Evolutionary conservation across 2,888 invertebrate species (phyloP).

Genomic region (Himalopsyche tibetana): DNA sequence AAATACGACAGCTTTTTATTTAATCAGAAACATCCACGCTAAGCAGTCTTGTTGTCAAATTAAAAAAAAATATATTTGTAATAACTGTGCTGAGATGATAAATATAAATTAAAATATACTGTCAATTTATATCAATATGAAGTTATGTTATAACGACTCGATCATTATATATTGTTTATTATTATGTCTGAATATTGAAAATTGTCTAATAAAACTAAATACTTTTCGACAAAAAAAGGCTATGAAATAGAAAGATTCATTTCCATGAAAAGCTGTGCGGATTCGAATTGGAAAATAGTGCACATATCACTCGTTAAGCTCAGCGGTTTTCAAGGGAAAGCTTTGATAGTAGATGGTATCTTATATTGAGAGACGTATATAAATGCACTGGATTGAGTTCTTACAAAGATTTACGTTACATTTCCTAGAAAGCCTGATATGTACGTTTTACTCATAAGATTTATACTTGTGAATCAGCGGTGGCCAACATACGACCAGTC

Average conservation of each 20-base stretch:
- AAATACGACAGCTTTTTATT: too few relatives aligned
- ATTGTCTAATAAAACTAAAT: not conserved
- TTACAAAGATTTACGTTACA: not conserved
- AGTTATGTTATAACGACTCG: too few relatives aligned
- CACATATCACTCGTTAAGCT: conserved; percentile 20
- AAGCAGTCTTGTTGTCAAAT: too few relatives aligned
- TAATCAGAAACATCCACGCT: too few relatives aligned
- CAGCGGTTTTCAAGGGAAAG: conserved; percentile 11
- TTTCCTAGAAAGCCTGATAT: not conserved
- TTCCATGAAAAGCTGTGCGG: not conserved
- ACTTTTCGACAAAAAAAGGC: not conserved
- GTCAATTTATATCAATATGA: too few relatives aligned
- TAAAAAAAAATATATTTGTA: too few relatives aligned
- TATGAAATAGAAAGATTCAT: not conserved
- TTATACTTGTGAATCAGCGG: not conserved
- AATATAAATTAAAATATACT: too few relatives aligned
- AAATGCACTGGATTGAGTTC: conserved; percentile 24
- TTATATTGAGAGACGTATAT: conserved; percentile 2
- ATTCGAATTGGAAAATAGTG: conserved; percentile 1
- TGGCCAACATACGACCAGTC: too few relatives aligned
- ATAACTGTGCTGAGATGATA: too few relatives aligned
- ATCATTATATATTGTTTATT: too few relatives aligned
- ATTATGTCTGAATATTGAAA: not conserved
- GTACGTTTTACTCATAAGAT: not conserved
- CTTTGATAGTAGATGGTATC: conserved; percentile 31